Percentiles rank a stretch among this genome's conserved stretches.
phyloP scores from a whole-genome alignment of 1,140 invertebrate genomes.

The Drosophila yakuba region DNA sequence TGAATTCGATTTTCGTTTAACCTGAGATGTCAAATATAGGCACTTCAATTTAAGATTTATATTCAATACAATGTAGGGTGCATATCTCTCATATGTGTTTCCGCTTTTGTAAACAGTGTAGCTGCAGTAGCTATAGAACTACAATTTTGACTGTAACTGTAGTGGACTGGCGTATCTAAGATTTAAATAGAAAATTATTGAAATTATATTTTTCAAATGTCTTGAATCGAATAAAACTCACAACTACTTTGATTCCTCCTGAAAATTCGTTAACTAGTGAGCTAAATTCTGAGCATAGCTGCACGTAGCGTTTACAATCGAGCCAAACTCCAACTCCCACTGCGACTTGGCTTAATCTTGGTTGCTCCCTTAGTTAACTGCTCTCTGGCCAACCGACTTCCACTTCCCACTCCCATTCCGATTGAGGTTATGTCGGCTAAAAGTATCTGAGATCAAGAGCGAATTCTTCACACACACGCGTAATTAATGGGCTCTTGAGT shows the following conservation, averaged over 20 bases:
- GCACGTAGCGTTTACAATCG: background rate
- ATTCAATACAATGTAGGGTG: background rate
- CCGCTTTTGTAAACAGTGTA: no score
- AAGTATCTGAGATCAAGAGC: slow-evolving; percentile 22
- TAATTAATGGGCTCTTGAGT: slow-evolving; percentile 21
- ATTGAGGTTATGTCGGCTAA: slow-evolving; percentile 64
- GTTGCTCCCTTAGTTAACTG: slow-evolving; percentile 1
- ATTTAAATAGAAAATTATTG: no score
- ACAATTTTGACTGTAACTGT: no score
- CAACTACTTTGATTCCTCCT: background rate
- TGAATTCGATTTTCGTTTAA: no score
- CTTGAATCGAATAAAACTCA: background rate
- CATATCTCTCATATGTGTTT: no score
- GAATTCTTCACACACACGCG: slow-evolving; percentile 10
- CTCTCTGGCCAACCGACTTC: slow-evolving; percentile 17
- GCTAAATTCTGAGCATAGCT: background rate
- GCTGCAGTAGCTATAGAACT: no score
- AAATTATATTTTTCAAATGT: no score
- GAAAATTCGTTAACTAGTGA: no score
- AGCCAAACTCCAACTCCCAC: background rate
- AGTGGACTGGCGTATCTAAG: no score
- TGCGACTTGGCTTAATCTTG: background rate
- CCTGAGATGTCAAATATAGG: no score
- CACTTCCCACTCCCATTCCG: background rate
- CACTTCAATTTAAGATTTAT: no score